These are phyloP conservation scores for Cyclophora albipunctata DNA, from an alignment of 2,888 invertebrate genomes.

Conservation along the genomic window DNA sequence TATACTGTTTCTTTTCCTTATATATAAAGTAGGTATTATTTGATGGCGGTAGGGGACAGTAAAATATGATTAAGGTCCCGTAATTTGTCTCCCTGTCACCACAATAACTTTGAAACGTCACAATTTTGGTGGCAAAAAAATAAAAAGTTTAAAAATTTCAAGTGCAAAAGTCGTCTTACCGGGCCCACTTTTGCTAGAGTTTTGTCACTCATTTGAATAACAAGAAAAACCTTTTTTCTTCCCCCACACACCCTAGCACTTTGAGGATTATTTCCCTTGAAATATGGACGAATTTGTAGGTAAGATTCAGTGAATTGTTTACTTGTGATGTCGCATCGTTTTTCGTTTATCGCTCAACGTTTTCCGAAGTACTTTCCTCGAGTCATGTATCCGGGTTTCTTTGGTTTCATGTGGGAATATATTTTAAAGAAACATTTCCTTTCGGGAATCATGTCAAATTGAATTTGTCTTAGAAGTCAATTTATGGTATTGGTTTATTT, in stretches of 20 bases:
- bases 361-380: neutral
- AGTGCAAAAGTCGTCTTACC: conserved; percentile 38
- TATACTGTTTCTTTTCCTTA: too few relatives aligned
- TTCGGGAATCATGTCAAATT: neutral
- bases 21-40: too few relatives aligned
- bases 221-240: conserved; percentile 60
- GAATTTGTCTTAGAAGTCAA: too few relatives aligned
- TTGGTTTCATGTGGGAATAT: neutral
- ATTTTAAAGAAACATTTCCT: conserved; percentile 4
- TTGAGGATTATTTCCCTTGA: conserved; percentile 2
- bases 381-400: too few relatives aligned
- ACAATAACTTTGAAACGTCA: conserved; percentile 2
- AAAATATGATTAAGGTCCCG: neutral
- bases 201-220: conserved; percentile 63
- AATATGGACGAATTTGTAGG: conserved; percentile 5
- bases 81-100: conserved; percentile 3
- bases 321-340: too few relatives aligned
- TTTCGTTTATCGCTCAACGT: neutral
- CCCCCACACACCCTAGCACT: conserved; percentile 10
- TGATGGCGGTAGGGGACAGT: too few relatives aligned
- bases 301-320: neutral
- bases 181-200: conserved; percentile 39
- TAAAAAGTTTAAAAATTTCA: conserved; percentile 38
- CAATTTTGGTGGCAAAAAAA: conserved; percentile 21
- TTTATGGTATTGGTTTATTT: too few relatives aligned